Base-by-base conservation (phyloP, 2,113 vertebrate genomes). In the Mesocricetus auratus region DNA sequence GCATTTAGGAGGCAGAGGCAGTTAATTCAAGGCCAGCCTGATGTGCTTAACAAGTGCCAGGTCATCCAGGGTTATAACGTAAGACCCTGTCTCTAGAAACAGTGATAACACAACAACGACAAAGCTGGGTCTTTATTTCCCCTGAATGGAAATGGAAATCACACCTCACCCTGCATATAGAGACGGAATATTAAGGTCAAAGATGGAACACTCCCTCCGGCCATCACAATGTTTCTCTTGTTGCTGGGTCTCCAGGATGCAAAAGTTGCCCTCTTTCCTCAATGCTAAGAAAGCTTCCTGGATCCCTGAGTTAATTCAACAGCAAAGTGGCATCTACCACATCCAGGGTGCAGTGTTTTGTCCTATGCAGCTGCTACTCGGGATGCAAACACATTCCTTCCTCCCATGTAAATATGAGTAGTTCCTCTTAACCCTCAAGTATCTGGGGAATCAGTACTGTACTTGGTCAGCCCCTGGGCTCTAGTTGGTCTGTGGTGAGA, bases 311-410 rank as follows among this genome's bases (percentile, higher is more conserved):
- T 81, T 78, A 39, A 68, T 3, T 83, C 71, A 21, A 53, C 64
- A 85, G 36, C 42, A 26, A 93, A 58, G 39, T 62, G 96, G 97
- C 95, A 98, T 95, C 97, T 96, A 95, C 95, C 96, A 94, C 2
- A 12, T 89, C 86, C 96, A 15, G 60, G 82, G 75, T 92, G 74
- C 66, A 56, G 90, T 24, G 88, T 71, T 56, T 24, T 9, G 45
- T 29, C 69, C 58, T 17, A 36, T 29, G 39, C 74, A 39, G 50
- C 45, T 73, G 22, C 53, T 47, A 33, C 71, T 31, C 5, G 5
- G n/a, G 74, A 21, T 64, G 93, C 74, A 64, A 3, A n/a, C 33
- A 64, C 26, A 3, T 26, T 9, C 60, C 75, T 83, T 62, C n/a
- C 89, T 53, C 85, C 33, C 10, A 69, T 47, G 62, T 78, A 47